Conservation (phyloP, 1,140 invertebrate species). For the Maconellicoccus hirsutus region DNA sequence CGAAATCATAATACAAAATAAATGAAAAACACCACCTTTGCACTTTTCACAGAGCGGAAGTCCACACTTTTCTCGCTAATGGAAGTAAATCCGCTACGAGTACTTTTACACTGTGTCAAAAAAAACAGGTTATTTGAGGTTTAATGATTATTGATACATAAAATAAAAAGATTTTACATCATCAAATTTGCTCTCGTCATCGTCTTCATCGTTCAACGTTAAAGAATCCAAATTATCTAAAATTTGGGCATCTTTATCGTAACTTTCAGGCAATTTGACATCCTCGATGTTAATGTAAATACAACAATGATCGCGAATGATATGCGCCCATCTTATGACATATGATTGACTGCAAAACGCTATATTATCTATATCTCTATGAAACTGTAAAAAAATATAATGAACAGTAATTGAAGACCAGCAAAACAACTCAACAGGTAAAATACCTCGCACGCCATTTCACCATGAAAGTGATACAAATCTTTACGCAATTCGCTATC, state of each 20-base stretch:
- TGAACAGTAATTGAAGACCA: too few relatives aligned
- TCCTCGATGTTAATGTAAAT: background rate
- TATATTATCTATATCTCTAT: background rate
- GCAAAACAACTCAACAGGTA: too few relatives aligned
- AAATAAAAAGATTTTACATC: background rate
- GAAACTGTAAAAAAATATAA: background rate
- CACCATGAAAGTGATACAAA: background rate
- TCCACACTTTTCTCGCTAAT: background rate
- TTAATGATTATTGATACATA: background rate
- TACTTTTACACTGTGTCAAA: background rate
- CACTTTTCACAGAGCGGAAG: background rate
- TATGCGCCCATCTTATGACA: background rate
- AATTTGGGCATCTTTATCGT: background rate
- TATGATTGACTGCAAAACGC: background rate
- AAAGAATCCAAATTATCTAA: background rate
- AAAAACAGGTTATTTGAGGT: too few relatives aligned
- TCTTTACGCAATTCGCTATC: background rate
- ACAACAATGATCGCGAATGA: slow-evolving; percentile 1
- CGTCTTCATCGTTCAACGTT: background rate
- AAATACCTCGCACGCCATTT: background rate
- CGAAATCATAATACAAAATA: background rate
- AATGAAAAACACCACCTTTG: background rate
- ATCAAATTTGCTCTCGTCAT: background rate
- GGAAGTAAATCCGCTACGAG: background rate
- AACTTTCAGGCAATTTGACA: background rate